These are phyloP conservation scores for Athalia cordata DNA, from an alignment of 2,888 invertebrate genomes.

Conservation along the genomic window DNA sequence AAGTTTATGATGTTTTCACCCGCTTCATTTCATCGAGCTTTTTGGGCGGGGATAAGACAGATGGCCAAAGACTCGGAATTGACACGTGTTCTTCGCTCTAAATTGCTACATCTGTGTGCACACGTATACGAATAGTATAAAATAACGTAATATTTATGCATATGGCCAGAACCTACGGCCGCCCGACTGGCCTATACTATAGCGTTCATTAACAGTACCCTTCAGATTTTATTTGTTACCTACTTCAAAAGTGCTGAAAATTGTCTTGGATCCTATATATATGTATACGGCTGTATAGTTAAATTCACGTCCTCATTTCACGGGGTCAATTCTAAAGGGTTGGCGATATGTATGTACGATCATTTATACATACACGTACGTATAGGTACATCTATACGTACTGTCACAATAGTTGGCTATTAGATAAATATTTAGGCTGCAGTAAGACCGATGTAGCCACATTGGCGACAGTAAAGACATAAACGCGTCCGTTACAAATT, in stretches of 20 bases:
- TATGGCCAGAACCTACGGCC: neutral
- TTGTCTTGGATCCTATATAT: too few relatives aligned
- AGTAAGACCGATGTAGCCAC: conserved; percentile 59
- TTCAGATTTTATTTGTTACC: too few relatives aligned
- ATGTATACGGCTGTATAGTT: too few relatives aligned
- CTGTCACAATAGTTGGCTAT: conserved; percentile 33
- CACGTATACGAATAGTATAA: conserved; percentile 14
- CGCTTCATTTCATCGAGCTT: conserved; percentile 46
- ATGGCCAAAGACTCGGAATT: conserved; percentile 43
- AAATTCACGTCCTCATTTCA: too few relatives aligned
- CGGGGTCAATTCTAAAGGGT: too few relatives aligned
- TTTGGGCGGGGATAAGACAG: conserved; percentile 46
- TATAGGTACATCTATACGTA: neutral
- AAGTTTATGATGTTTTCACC: conserved; percentile 47
- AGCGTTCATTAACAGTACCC: neutral
- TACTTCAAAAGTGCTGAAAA: too few relatives aligned
- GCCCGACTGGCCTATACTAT: conserved; percentile 9
- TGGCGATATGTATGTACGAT: neutral
- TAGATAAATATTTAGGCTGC: conserved; percentile 65
- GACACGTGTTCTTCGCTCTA: conserved; percentile 47
- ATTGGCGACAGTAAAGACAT: conserved; percentile 62
- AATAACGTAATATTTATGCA: neutral
- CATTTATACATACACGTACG: neutral
- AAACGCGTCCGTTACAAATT: conserved; percentile 53
- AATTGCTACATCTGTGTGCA: conserved; percentile 30